phyloP scores from a whole-genome alignment of 2,888 invertebrate species.

The Conus canariensis region DNA sequence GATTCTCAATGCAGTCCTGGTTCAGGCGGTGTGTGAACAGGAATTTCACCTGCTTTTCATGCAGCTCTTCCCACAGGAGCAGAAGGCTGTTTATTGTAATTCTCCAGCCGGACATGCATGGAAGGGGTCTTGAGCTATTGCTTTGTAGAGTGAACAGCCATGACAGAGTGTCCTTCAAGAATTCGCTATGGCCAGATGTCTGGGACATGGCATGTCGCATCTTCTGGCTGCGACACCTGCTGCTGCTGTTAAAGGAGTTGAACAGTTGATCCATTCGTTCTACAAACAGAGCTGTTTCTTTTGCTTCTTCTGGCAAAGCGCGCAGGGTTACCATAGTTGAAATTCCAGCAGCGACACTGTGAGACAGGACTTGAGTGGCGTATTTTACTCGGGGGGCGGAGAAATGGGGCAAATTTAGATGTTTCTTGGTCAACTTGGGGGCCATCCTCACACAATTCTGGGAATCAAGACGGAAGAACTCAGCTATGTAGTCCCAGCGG shows the following conservation, averaged over 20 bases:
- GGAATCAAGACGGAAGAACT: not conserved
- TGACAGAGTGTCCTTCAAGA: not conserved
- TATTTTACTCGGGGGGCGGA: not conserved
- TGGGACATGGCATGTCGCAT: slow-evolving; percentile 26
- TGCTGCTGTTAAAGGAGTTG: slow-evolving; percentile 15
- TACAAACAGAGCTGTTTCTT: not conserved
- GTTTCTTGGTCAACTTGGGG: slow-evolving; percentile 19
- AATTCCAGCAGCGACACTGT: slow-evolving; percentile 33
- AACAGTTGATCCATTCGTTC: slow-evolving; percentile 30
- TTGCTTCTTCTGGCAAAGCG: slow-evolving; percentile 24
- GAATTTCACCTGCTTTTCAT: not conserved
- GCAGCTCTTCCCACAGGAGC: slow-evolving; percentile 27
- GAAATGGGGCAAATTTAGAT: slow-evolving; percentile 22
- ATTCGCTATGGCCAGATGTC: not conserved
- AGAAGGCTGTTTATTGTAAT: slow-evolving; percentile 3
- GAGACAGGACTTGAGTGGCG: slow-evolving; percentile 4
- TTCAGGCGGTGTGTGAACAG: slow-evolving; percentile 8
- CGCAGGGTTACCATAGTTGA: not conserved
- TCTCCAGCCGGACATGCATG: not conserved
- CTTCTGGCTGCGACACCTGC: not conserved
- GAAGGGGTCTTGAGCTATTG: not conserved
- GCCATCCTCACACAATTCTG: slow-evolving; percentile 4
- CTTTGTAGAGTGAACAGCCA: slow-evolving; percentile 19
- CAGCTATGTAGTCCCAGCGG: not conserved
- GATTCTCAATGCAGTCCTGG: slow-evolving; percentile 31